A percentile compares a stretch with the other conserved stretches of the same genome.
Evolutionary conservation across 92 coral and sea anemone species (phyloP).

Genomic region (Zoanthus solanderi): DNA sequence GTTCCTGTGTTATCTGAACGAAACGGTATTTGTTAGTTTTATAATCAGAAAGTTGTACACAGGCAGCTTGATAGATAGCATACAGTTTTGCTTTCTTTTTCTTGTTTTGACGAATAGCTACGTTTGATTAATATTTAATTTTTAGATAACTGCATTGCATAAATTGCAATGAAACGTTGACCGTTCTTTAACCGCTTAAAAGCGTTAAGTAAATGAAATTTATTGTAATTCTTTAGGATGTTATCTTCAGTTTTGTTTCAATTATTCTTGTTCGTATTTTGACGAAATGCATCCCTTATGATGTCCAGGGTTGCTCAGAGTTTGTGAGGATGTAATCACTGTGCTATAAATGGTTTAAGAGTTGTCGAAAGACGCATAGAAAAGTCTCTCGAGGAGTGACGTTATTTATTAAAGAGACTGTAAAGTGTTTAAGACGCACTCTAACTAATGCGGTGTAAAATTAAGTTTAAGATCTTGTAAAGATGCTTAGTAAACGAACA

Average conservation of each 20-base stretch:
- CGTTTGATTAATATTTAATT: no score
- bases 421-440: conserved; percentile 25
- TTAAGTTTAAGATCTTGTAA: not conserved
- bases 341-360: conserved; percentile 2
- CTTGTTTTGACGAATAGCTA: no score
- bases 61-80: no score
- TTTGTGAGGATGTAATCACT: not conserved
- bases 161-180: no score
- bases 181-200: no score
- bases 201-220: not conserved
- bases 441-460: conserved; percentile 12
- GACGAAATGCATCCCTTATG: not conserved
- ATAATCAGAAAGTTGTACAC: no score
- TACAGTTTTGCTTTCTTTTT: no score
- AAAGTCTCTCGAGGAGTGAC: conserved; percentile 64
- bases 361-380: conserved; percentile 15
- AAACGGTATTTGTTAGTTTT: no score
- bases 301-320: not conserved
- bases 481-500: conserved; percentile 3
- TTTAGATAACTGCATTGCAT: no score
- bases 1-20: no score
- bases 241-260: not conserved
- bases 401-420: conserved; percentile 56
- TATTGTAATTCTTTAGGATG: not conserved
- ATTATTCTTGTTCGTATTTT: not conserved